Evolutionary conservation across 2,113 vertebrate genomes (phyloP).

Genomic region (Chiloscyllium plagiosum): DNA sequence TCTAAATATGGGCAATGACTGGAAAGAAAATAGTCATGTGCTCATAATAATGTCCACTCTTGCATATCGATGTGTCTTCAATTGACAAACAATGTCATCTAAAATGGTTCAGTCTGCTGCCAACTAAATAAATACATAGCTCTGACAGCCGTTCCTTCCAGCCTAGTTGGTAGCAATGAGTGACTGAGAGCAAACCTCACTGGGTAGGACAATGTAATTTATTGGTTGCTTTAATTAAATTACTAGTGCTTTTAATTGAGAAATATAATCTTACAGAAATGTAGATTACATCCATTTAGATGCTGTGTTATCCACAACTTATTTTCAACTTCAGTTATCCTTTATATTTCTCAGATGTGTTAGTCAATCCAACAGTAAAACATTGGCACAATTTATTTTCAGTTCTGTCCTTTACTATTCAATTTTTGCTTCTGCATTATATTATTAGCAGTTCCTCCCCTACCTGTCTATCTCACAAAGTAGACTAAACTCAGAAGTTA

Average conservation of each 20-base stretch:
- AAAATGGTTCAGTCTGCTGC: background rate
- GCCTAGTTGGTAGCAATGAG: background rate
- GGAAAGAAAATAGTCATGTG: constrained; percentile 28
- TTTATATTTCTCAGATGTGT: background rate
- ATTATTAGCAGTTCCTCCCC: background rate
- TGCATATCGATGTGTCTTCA: background rate
- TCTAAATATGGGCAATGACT: background rate
- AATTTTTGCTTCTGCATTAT: background rate
- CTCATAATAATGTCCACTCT: background rate
- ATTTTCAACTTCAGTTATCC: background rate
- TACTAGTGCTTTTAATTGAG: background rate
- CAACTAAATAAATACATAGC: background rate
- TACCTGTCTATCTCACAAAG: no score
- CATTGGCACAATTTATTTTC: background rate
- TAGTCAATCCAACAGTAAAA: background rate
- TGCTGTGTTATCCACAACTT: background rate
- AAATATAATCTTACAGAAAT: background rate
- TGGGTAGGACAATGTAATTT: background rate
- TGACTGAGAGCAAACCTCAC: background rate
- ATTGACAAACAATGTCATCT: background rate
- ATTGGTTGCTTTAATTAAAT: background rate
- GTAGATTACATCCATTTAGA: background rate
- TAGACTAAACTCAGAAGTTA: no score
- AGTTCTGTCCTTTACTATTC: background rate
- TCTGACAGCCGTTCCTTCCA: background rate